A percentile compares a stretch with the other conserved stretches of the same genome.
Evolutionary conservation across 23 tunicate species (phyloP).

Genomic region (Phallusia fumigata): DNA sequence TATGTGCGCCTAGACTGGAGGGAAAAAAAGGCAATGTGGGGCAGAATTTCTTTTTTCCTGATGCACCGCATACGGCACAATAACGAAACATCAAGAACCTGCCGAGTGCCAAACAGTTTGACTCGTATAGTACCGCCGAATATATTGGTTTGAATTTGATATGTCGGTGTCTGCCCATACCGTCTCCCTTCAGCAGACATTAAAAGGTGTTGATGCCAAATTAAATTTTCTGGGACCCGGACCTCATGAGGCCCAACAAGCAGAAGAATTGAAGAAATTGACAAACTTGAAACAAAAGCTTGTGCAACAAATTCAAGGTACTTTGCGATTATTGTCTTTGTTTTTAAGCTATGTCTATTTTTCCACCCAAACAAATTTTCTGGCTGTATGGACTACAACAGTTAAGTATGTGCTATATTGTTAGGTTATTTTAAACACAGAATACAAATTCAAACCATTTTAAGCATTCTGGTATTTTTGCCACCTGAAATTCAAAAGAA

Average conservation of each 20-base stretch:
- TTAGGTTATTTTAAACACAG: not conserved
- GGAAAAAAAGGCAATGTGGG: no score
- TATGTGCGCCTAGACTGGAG: no score
- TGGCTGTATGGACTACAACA: no score
- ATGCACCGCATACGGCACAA: no score
- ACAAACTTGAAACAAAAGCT: constrained; percentile 52
- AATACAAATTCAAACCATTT: not conserved
- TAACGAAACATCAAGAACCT: no score
- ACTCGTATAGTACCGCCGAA: no score
- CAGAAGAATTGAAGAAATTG: constrained; percentile 47
- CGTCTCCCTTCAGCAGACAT: constrained; percentile 64
- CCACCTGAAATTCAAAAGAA: no score
- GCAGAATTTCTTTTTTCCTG: no score
- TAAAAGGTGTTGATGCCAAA: constrained; percentile 65
- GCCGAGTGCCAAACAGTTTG: no score
- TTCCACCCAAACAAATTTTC: no score
- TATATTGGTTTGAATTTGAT: not conserved
- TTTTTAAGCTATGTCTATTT: not conserved
- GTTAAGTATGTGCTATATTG: not conserved
- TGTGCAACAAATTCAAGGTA: constrained; percentile 61
- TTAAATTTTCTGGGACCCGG: constrained; percentile 36
- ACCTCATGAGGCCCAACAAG: constrained; percentile 49
- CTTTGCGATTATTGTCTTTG: no score
- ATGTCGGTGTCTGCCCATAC: constrained; percentile 65
- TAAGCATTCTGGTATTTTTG: no score